Evolutionary conservation across 1,140 invertebrate species (phyloP), one percentile per base, ranked within the genome.

Genomic region (Drosophila obscura): DNA sequence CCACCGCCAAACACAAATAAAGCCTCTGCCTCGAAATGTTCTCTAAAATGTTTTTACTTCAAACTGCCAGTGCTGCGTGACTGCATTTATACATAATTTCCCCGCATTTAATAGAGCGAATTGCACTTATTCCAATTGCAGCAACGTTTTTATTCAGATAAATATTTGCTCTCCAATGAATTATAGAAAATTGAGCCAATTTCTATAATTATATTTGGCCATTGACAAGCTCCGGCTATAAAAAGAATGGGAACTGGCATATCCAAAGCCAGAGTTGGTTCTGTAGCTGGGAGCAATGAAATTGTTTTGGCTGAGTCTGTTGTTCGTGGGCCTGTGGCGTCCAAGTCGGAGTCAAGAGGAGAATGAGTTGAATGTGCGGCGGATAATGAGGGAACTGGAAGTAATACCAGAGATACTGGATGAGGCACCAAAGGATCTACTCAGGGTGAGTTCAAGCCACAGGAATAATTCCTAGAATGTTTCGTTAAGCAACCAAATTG

Each of bases 361-460:
- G 19, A 57, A 74, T 4, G 82, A 87, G 45, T 4, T 53, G 2
- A 74, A 72, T 64, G 74, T 87, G 6, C 43, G 55, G 1, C 53
- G 66, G n/a, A 62, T 87, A 39, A 72, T 88, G 74, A 75, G 66
- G 75, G 83, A 85, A 28, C n/a, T 85, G 82, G 94, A 93, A 65
- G 91, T 95, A 64, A 94, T 95, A 72, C 94, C 94, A 0, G 95
- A 94, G 1, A 93, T 95, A 71, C 94, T 96, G 1, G 95, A 95
- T 77, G 93, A 95, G 88, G 92, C 92, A 57, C 95, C 96, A 1
- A 58, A 49, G 19, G 68, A 24, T 9, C 48, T 81, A 31, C 64
- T 85, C 1, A 78, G 77, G 56, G 81, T 85, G 9, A 49, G 24
- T 24, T 2, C 44, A 13, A 8, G 0, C 9, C 9, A 9, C 6